Evolutionary conservation across 2,797 vertebrate species (phyloP), one percentile per base, ranked within the genome.

Genomic region (Sebastes aleutianus): DNA sequence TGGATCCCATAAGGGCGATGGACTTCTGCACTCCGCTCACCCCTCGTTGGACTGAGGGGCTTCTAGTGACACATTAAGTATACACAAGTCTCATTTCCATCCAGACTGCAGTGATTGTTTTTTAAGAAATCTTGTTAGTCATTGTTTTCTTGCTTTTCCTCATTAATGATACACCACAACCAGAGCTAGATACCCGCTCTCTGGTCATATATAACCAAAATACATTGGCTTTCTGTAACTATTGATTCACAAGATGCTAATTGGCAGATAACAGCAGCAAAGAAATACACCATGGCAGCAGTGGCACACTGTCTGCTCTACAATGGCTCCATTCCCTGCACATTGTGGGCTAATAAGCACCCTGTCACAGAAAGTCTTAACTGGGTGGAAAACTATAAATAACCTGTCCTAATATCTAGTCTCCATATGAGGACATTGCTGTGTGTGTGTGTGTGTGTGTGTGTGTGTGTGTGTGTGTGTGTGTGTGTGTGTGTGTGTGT

Each of bases 341-440:
- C 16, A 67, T 4, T 68, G 32, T 56, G 29, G 27, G 6, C 20
- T 12, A 79, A 82, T 24, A 54, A 34, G 66, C 24, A 53, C 56
- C 18, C 13, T 70, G 24, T 34, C 74, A 83, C 31, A 65, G 7
- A 56, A 71, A 65, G 20, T 39, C 53, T 50, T 34, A 76, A 70
- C 59, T 63, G 56, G 64, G 54, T 76, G 32, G 12, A 72, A 65
- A 26, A 26, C 64, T 82, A 79, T 72, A 84, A 74, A 82, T 72
- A 74, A 69, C 14, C 13, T 68, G 32, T 12, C 69, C 62, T 71
- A 32, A 70, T 67, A 80, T 61, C 32, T 43, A 29, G 2, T 43
- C 43, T 66, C 22, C 4, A 22, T 31, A 39, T 57, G 3, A 36
- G 22, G 61, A 66, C 53, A 70, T 57, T n/a, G 22, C 2, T 53